Percentiles rank a stretch among this genome's conserved stretches.
These are phyloP conservation scores for Folsomia candida DNA, from an alignment of 2,888 invertebrate genomes.

Conservation along the genomic window DNA sequence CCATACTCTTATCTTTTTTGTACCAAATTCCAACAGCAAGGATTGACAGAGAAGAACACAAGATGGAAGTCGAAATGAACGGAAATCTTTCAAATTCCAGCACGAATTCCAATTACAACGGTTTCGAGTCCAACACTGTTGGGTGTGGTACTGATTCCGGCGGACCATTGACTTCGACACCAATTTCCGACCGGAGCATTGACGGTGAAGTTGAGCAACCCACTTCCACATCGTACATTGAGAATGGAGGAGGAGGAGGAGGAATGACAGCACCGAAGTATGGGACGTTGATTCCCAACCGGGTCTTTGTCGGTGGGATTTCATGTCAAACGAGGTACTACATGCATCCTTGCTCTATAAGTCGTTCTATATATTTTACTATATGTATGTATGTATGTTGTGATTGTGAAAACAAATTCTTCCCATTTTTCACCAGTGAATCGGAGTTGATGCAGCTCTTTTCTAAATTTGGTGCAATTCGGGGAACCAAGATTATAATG, in stretches of 20 bases:
- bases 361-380: too few relatives aligned
- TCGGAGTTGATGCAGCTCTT: conserved; percentile 87
- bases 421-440: conserved; percentile 68
- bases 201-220: conserved; percentile 27
- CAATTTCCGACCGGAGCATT: conserved; percentile 40
- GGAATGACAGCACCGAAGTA: conserved; percentile 58
- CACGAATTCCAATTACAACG: not conserved
- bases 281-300: conserved; percentile 87
- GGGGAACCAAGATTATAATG: conserved; percentile 86
- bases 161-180: conserved; percentile 40
- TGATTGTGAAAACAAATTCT: too few relatives aligned
- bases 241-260: conserved; percentile 26
- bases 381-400: too few relatives aligned
- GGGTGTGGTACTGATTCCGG: conserved; percentile 32
- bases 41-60: too few relatives aligned
- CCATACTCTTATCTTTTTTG: too few relatives aligned
- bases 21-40: too few relatives aligned
- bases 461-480: conserved; percentile 80
- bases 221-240: not conserved
- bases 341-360: too few relatives aligned
- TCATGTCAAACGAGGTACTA: conserved; percentile 86
- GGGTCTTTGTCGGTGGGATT: conserved; percentile 95
- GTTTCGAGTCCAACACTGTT: not conserved
- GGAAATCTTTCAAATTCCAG: conserved; percentile 11
- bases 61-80: conserved; percentile 25